Evolutionary conservation across 2,888 invertebrate genomes (phyloP), one percentile per base, ranked within the genome.

Genomic region (Augochlorella aurata): DNA sequence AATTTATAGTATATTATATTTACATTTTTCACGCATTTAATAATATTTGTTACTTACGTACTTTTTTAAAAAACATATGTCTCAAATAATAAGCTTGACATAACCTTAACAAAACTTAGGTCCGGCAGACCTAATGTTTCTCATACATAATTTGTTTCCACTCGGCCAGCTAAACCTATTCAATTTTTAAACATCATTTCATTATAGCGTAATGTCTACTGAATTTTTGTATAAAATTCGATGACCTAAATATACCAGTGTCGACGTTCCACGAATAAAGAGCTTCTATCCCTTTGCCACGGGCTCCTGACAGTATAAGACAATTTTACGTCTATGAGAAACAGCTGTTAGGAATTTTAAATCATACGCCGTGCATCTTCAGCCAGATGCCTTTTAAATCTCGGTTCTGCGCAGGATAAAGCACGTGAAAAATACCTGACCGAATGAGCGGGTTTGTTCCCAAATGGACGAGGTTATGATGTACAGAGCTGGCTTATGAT

Each of bases 391-490:
- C 72, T 58, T 66, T 52, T 77, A 77, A 84, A 84, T 80, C 83
- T 84, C 79, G 80, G 80, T 80, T 80, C 69, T 52, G 68, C 79
- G 67, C 52, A 67, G 74, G 84, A 84, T 80, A 73, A 77, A 68
- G 76, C 77, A 72, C 77, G 84, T 84, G 82, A 82, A 82, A 84
- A 77, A 82, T 84, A 69, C 54, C 82, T 54, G 74, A 71, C 65
- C 69, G 82, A 84, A 75, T 65, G 66, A 65, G 61, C 66, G 52
- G 44, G 21, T 58, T 44, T 77, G 71, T 79, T 77, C 77, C 44
- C 74, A 72, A 77, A 79, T 68, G 72, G 61, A 24, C 29, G 44
- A 77, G 63, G 77, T 54, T 58, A 63, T 21, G 61, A 79, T 74
- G 74, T 63, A 73, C 66, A 29, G 65, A 61, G 58, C 50, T 45